A percentile compares a stretch with the other conserved stretches of the same genome.
These are phyloP conservation scores for Asarcornis scutulata DNA, from an alignment of 2,113 vertebrate species.

Conservation along the genomic window DNA sequence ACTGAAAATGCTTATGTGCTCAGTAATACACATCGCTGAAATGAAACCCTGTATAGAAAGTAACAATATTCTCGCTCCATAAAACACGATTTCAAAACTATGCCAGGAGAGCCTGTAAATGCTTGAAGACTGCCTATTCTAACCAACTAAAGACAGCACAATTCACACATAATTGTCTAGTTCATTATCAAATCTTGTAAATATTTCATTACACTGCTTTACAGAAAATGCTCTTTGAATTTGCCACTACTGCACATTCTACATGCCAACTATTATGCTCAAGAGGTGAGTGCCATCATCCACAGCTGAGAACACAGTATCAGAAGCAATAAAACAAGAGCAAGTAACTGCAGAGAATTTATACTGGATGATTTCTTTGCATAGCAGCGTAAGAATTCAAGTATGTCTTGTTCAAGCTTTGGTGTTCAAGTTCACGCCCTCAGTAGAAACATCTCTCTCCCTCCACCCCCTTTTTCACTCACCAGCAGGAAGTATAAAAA, in stretches of 20 bases:
- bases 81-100: background rate
- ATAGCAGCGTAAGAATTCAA: background rate
- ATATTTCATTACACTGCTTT: conserved; percentile 28
- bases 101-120: background rate
- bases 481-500: background rate
- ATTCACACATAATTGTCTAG: conserved; percentile 25
- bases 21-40: background rate
- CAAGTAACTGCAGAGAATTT: background rate
- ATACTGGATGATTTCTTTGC: background rate
- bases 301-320: accelerated
- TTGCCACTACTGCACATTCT: background rate
- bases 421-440: background rate
- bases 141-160: background rate
- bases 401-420: background rate
- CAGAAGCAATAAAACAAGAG: background rate
- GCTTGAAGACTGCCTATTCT: background rate
- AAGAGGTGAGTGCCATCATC: background rate
- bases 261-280: background rate
- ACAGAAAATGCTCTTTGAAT: background rate
- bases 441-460: background rate
- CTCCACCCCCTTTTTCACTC: no score
- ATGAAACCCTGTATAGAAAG: background rate
- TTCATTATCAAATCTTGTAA: conserved; percentile 27
- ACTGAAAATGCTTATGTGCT: background rate
- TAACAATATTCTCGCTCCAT: background rate